Evolutionary conservation across 1,140 invertebrate species (phyloP).

Genomic region (Choristoneura fumiferana): DNA sequence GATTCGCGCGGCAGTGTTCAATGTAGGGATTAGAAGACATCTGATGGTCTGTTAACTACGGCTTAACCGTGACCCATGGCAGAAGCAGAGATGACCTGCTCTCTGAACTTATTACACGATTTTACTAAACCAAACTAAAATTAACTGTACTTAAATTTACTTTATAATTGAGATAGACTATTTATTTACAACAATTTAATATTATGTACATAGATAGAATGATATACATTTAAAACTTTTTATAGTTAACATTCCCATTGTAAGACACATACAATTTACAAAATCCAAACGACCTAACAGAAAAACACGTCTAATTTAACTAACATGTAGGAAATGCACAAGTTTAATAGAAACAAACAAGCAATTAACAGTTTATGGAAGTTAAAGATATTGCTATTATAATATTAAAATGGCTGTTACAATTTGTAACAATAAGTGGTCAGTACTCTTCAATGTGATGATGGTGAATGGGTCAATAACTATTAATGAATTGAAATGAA

Average conservation of each 20-base stretch:
- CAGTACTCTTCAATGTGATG: slow-evolving; percentile 9
- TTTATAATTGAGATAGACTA: slow-evolving; percentile 62
- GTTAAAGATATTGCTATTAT: not conserved
- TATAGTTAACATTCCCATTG: slow-evolving; percentile 56
- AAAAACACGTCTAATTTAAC: slow-evolving; percentile 26
- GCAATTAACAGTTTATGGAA: not conserved
- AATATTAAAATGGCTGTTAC: not conserved
- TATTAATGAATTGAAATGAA: slow-evolving; percentile 20
- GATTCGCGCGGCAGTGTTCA: not conserved
- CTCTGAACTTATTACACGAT: slow-evolving; percentile 6
- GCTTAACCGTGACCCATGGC: not conserved
- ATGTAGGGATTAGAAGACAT: not conserved
- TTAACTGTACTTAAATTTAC: slow-evolving; percentile 35
- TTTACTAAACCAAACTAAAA: slow-evolving; percentile 27
- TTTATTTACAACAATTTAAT: slow-evolving; percentile 74
- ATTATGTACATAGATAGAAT: slow-evolving; percentile 65
- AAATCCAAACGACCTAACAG: slow-evolving; percentile 22
- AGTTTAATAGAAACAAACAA: slow-evolving; percentile 17
- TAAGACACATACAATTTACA: slow-evolving; percentile 31
- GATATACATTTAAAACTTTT: slow-evolving; percentile 59
- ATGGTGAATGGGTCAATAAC: not conserved
- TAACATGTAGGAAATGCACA: slow-evolving; percentile 33
- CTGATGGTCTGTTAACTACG: not conserved
- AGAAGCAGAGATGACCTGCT: slow-evolving; percentile 20
- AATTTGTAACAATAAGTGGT: not conserved